phyloP scores from a whole-genome alignment of 2,888 invertebrate genomes.

The Rhorus exstirpatorius region DNA sequence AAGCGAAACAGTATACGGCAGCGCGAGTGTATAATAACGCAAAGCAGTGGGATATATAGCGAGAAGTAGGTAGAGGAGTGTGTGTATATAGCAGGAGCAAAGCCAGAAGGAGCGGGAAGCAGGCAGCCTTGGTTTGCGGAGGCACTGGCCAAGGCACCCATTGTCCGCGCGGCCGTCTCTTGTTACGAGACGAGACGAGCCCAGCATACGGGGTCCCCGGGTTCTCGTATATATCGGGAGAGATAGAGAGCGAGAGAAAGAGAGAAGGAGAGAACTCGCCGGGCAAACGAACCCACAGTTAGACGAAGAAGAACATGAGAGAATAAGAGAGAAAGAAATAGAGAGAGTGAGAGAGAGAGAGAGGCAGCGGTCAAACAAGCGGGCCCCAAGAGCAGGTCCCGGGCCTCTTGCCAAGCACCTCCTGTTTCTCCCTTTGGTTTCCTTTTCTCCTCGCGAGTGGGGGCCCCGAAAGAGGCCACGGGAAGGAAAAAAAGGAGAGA shows the following conservation, averaged over 20 bases:
- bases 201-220: conserved; percentile 51
- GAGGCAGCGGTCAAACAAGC: conserved; percentile 68
- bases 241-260: conserved; percentile 21
- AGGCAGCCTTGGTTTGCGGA: conserved; percentile 82
- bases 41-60: conserved; percentile 28
- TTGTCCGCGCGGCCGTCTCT: conserved; percentile 83
- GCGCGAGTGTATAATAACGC: conserved; percentile 48
- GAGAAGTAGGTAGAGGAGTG: background rate
- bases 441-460: conserved; percentile 25
- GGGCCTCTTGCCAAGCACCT: conserved; percentile 66
- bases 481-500: conserved; percentile 14
- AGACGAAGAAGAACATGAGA: conserved; percentile 16
- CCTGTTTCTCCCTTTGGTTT: conserved; percentile 63
- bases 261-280: conserved; percentile 33
- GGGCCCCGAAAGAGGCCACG: conserved; percentile 38
- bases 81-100: conserved; percentile 44
- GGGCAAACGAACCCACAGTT: conserved; percentile 56
- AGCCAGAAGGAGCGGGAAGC: conserved; percentile 67
- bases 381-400: conserved; percentile 65
- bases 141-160: conserved; percentile 83
- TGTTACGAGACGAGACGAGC: conserved; percentile 83
- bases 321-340: conserved; percentile 37
- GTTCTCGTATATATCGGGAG: conserved; percentile 33
- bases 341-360: conserved; percentile 40
- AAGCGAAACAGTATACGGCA: conserved; percentile 41